Evolutionary conservation across 2,888 invertebrate genomes (phyloP), one percentile per base, ranked within the genome.

Genomic region (Mesorhabditis spiculigera): DNA sequence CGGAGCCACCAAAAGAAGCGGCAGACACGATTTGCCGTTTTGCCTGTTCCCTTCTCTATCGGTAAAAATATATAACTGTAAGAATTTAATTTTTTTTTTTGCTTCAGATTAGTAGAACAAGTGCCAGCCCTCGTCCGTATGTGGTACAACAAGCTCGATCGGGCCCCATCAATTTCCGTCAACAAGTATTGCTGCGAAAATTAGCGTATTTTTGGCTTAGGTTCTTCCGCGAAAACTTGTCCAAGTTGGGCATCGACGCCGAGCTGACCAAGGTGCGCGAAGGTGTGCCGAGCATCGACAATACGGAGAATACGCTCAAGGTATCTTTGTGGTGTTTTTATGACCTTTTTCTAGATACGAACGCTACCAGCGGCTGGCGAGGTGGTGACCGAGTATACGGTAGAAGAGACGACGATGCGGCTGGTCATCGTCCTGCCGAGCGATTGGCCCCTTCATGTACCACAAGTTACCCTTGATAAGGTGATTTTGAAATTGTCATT

Each of bases 381-480:
- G 89, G 91, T 94, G 65, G 88, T 91, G 58, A 93, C 94, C 41
- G 89, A 90, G 13, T 93, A 94, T 87, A 89, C 90, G 28, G 90
- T 95, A 76, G 94, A 93, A 82, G 93, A 93, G 76, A 91, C 91
- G 0, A 90, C 81, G 65, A 90, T 95, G 87, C 92, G 93, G 87
- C 88, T 96, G 74, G 89, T 90, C 43, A 91, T 96, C 78, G 88
- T 90, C 65, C 88, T 96, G 76, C 91, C 94, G 0, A 86, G 88
- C 43, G 93, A 94, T 87, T 92, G 94, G 89, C 96, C 96, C 2
- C 89, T 96, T 58, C 90, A 91, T 0, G 90, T 90, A 5, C 91
- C 93, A 0, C 90, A 89, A 64, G 91, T 94, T 0, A 90, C 91
- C 71, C 71, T 86, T 86, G 80, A 90, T 91, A 81, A 67, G 13